A percentile compares a stretch with the other conserved stretches of the same genome.
Conservation (phyloP, 2,888 invertebrate genomes). For the Phortica magna region DNA sequence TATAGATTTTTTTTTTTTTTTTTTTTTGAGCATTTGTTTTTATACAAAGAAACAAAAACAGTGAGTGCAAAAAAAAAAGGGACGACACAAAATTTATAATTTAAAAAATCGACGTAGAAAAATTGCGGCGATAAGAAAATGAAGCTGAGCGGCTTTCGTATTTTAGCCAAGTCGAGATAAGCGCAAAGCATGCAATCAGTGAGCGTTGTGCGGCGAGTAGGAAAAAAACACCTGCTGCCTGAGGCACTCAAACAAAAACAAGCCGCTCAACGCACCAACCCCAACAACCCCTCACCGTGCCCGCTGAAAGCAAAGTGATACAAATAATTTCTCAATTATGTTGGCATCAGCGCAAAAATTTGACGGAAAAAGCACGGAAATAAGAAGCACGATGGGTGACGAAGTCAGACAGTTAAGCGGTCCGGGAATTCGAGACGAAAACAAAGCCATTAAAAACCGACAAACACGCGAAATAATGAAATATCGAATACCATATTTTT, state of each 20-base stretch:
- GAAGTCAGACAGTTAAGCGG: no score
- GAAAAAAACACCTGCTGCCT: not conserved
- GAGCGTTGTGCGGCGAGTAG: not conserved
- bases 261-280: no score
- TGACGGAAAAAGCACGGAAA: not conserved
- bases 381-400: constrained; percentile 45
- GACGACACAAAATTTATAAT: not conserved
- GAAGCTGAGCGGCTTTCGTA: not conserved
- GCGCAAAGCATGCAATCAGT: not conserved
- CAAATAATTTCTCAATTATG: constrained; percentile 69
- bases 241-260: no score
- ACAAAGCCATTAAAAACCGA: constrained; percentile 9
- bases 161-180: not conserved
- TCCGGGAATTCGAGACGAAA: no score
- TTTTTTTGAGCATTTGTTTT: not conserved
- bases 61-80: constrained; percentile 7
- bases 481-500: constrained; percentile 52
- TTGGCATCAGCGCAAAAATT: constrained; percentile 31
- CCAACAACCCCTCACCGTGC: not conserved
- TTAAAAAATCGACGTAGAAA: constrained; percentile 6
- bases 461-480: constrained; percentile 43
- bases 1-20: constrained; percentile 9
- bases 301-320: constrained; percentile 57
- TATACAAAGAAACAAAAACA: not conserved
- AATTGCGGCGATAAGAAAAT: not conserved